Base-by-base conservation (phyloP, 1,140 invertebrate species). In the Drosophila kepulauana region DNA sequence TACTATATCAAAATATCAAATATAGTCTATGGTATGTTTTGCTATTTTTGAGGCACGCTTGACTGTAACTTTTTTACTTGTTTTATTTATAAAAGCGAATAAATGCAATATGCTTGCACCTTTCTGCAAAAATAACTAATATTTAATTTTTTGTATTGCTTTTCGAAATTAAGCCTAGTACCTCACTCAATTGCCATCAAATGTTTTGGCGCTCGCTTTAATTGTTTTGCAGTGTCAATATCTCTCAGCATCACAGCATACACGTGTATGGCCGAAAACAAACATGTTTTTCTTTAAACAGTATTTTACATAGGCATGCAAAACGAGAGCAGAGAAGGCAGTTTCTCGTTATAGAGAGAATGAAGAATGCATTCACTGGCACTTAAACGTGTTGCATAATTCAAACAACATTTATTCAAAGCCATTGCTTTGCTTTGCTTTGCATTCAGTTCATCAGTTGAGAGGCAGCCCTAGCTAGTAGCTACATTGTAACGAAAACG, bases 371-470 rank as follows among this genome's bases (percentile, higher is more conserved):
- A 74, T 45, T 48, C 66, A 71, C 38, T 63, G 73, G 80, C 84
- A 87, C 84, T 87, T 87, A 88, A 87, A 78, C 70, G 84, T 81
- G 77, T 75, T 87, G 84, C 84, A 87, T 87, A 84, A 88, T 87
- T 87, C 67, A 87, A 62, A 46, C 51, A 54, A 56, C 81, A 78
- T 88, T 87, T 87, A 88, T 84, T 80, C 80, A 81, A 54, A 87
- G 70, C 74, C 69, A 88, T 78, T 81, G 85, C 80, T 63, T 78
- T 25, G 20, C 3, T 4, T 25, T 25, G 20, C 20, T 25, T 25
- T 25, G 20, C 20, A 25, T 25, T 25, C 67, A 63, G 51, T 33
- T 35, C n/a, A 33, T n/a, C 16, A 51, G 48, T 51, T 51, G 8
- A 51, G 20, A 25, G 4, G 15, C 48, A 51, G 64, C 54, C 51